Conservation (phyloP, 2,113 vertebrate species). For the Daphoenositta chrysoptera region DNA sequence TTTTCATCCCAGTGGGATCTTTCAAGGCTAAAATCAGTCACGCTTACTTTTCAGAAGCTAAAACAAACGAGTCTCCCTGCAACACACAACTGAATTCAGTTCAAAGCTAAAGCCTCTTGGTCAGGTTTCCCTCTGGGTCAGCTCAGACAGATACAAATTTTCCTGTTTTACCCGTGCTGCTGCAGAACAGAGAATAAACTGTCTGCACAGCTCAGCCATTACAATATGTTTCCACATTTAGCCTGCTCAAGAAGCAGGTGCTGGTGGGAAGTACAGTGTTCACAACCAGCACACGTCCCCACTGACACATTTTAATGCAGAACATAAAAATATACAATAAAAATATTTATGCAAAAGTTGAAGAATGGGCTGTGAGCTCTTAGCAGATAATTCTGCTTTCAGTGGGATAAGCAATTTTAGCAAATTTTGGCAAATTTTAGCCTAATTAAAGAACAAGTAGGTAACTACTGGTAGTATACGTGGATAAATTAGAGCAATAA, state of each 20-base stretch:
- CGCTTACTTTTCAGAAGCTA: background rate
- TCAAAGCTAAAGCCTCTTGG: background rate
- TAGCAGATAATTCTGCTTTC: background rate
- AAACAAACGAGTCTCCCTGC: background rate
- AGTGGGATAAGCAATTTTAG: background rate
- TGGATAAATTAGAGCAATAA: background rate
- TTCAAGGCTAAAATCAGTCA: background rate
- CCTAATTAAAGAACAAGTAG: constrained; percentile 16
- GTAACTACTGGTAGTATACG: background rate
- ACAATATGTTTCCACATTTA: background rate
- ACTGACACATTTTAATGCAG: background rate
- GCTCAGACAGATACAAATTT: background rate
- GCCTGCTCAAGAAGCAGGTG: background rate
- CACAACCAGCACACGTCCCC: background rate
- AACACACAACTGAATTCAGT: background rate
- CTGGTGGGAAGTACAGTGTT: background rate
- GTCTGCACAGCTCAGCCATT: background rate
- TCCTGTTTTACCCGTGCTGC: background rate
- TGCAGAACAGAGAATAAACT: background rate
- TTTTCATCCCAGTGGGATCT: background rate
- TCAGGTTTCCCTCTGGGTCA: background rate
- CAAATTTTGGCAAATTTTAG: constrained; percentile 22
- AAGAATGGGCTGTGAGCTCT: background rate
- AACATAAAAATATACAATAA: background rate
- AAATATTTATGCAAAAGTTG: constrained; percentile 25